phyloP scores from a whole-genome alignment of 2,888 invertebrate genomes.

The Coenonympha glycerion region DNA sequence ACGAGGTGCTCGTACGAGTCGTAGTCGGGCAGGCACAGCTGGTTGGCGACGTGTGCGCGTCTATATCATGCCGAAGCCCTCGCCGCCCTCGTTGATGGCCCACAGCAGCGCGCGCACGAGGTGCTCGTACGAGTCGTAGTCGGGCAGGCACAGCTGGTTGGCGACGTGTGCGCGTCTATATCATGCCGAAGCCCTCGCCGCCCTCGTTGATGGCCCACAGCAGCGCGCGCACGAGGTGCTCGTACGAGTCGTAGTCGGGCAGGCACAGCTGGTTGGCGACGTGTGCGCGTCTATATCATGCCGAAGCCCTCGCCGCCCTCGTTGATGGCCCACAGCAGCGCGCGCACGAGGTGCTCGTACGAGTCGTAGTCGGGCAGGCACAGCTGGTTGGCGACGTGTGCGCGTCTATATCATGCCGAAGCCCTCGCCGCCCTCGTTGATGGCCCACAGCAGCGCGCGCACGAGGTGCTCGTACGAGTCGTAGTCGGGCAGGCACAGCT shows the following conservation, averaged over 20 bases:
- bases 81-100: conserved; percentile 96
- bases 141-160: conserved; percentile 96
- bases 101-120: conserved; percentile 92
- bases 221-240: conserved; percentile 92
- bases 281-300: conserved; percentile 86
- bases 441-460: conserved; percentile 90
- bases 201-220: conserved; percentile 96
- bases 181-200: conserved; percentile 88
- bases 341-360: conserved; percentile 94
- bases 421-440: conserved; percentile 96
- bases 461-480: conserved; percentile 96
- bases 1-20: conserved; percentile 96
- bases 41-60: conserved; percentile 98
- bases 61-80: conserved; percentile 84
- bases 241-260: conserved; percentile 95
- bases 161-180: conserved; percentile 93
- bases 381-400: conserved; percentile 97
- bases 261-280: conserved; percentile 97
- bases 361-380: conserved; percentile 96
- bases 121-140: conserved; percentile 95
- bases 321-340: conserved; percentile 92
- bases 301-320: conserved; percentile 96
- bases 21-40: conserved; percentile 95
- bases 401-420: conserved; percentile 84
- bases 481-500: conserved; percentile 95